Conservation (phyloP, 2,888 invertebrate species). For the Netelia melanura region DNA sequence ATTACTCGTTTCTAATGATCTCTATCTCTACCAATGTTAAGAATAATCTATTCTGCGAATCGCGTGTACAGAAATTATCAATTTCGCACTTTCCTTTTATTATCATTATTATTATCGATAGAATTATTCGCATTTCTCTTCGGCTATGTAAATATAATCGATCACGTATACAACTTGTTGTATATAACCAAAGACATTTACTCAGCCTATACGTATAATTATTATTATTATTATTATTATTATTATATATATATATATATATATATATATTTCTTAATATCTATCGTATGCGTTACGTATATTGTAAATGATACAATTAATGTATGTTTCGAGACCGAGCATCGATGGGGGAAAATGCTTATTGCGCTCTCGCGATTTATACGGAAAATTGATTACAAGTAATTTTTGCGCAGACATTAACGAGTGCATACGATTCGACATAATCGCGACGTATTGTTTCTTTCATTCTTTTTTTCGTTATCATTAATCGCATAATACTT, state of each 20-base stretch:
- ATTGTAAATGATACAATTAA: slow-evolving; percentile 37
- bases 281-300: neutral
- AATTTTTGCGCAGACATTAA: slow-evolving; percentile 60
- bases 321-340: slow-evolving; percentile 36
- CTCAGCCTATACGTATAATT: slow-evolving; percentile 52
- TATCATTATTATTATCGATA: slow-evolving; percentile 40
- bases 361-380: slow-evolving; percentile 10
- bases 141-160: slow-evolving; percentile 68
- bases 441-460: neutral
- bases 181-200: slow-evolving; percentile 69
- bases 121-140: slow-evolving; percentile 53
- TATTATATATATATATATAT: slow-evolving; percentile 42
- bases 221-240: too few relatives aligned
- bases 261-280: slow-evolving; percentile 47
- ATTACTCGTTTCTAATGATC: slow-evolving; percentile 61
- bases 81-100: slow-evolving; percentile 45
- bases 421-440: slow-evolving; percentile 51
- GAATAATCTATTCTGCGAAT: slow-evolving; percentile 38
- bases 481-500: slow-evolving; percentile 1
- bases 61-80: slow-evolving; percentile 55
- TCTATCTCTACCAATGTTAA: slow-evolving; percentile 50
- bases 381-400: slow-evolving; percentile 33
- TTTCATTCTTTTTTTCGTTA: neutral
- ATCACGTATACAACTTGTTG: slow-evolving; percentile 66
- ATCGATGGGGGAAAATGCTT: slow-evolving; percentile 44